Base-by-base conservation (phyloP, 2,113 vertebrate species). In the Amphiprion ocellaris region DNA sequence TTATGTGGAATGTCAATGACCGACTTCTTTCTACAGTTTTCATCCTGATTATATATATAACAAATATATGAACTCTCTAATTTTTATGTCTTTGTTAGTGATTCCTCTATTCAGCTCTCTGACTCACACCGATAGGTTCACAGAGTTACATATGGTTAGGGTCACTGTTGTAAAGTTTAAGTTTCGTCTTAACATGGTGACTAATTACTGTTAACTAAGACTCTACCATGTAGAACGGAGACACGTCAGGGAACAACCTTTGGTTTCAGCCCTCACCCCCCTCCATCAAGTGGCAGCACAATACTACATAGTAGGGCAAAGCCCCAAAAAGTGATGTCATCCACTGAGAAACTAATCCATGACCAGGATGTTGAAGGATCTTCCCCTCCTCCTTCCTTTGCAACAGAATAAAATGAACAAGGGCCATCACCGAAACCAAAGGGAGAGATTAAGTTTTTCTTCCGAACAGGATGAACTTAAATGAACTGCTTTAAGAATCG, bases 261-360 rank as follows among this genome's bases (percentile, higher is more conserved):
- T 37, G 9, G 2, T 37, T 37, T 10, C 33, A 37, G 9, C 21
- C 21, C 21, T 1, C 21, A 46, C 37, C 65, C 37, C 65, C 46
- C 66, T 30, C 70, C 33, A 56, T 81, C 77, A 64, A 75, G 71
- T 66, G 79, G n/a, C 58, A 81, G 82, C 44, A 90, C 85, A 88
- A 89, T 82, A 74, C 84, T 77, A 66, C 72, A 81, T 82, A 54
- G 63, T 69, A 53, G 72, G 78, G 81, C 69, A 82, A 50, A 84
- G 63, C 46, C 77, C 78, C 75, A 87, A 82, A 78, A 74, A 70
- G 55, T 93, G 88, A 92, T 91, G 83, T 93, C 85, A 90, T 86
- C 59, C 75, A 23, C 65, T 63, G 41, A 80, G 73, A 79, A 76
- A 50, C 83, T 87, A 82, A 93, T 89, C 87, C 90, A 81, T 82